Evolutionary conservation across 1,140 invertebrate species (phyloP).

Genomic region (Ganaspis sp.): DNA sequence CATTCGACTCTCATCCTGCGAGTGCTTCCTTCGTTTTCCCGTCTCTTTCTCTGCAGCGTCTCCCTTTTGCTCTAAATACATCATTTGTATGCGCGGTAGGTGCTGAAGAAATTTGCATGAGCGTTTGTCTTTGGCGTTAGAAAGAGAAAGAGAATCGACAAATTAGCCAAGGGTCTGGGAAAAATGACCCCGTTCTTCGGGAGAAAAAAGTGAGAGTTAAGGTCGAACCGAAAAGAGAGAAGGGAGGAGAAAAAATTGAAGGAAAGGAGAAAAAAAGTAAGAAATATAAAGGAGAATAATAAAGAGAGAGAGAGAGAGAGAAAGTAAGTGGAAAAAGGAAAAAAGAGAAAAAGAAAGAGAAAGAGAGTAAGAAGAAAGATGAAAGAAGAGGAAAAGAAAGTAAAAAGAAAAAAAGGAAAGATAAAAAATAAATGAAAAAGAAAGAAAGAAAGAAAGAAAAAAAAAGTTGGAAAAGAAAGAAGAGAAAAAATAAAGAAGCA

Average conservation of each 20-base stretch:
- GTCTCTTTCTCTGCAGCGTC: neutral
- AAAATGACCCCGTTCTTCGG: neutral
- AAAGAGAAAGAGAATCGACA: neutral
- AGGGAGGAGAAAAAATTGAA: neutral
- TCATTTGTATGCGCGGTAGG: constrained; percentile 59
- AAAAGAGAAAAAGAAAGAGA: neutral
- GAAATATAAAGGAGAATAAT: neutral
- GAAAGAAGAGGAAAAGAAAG: neutral
- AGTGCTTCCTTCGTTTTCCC: constrained; percentile 31
- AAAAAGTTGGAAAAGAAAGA: too few relatives aligned
- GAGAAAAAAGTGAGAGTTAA: neutral
- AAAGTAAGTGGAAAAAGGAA: neutral
- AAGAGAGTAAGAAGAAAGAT: neutral
- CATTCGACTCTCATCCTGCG: constrained; percentile 8
- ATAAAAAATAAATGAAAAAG: neutral
- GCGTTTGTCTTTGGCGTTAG: constrained; percentile 57
- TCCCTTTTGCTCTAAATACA: constrained; percentile 50
- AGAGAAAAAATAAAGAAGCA: too few relatives aligned
- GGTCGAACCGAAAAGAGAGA: neutral
- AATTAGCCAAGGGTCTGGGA: neutral
- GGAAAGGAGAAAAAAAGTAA: neutral
- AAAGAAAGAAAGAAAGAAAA: neutral
- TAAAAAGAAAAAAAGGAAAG: neutral
- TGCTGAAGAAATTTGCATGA: constrained; percentile 59
- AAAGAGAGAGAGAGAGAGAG: neutral